These are phyloP conservation scores for Stichopus horrens DNA, from an alignment of 53 echinoderm and acorn worm genomes.

Conservation along the genomic window DNA sequence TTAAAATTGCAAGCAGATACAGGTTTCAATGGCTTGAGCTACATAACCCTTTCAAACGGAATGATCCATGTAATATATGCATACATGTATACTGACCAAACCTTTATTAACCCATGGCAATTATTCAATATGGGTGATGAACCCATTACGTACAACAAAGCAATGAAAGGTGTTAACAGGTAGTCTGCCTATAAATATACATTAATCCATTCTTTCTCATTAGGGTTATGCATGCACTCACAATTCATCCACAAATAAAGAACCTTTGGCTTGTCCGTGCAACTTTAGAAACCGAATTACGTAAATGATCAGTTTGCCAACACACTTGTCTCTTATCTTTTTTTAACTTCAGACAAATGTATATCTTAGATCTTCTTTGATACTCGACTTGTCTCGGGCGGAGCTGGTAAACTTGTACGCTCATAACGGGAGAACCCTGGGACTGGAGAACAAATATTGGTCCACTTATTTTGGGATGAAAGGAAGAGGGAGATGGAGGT, in stretches of 20 bases:
- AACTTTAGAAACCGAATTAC: slow-evolving; percentile 4
- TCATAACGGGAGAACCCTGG: neutral
- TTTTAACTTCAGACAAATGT: neutral
- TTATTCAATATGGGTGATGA: no score
- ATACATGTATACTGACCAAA: no score
- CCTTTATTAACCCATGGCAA: no score
- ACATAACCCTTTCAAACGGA: no score
- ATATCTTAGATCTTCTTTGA: neutral
- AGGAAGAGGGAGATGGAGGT: neutral
- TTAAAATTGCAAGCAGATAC: no score
- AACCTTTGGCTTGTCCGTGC: neutral
- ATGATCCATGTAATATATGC: no score
- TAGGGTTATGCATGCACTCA: neutral
- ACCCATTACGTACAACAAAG: no score
- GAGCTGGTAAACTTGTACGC: no score
- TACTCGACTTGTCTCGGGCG: no score
- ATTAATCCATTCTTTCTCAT: neutral
- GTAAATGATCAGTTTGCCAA: slow-evolving; percentile 32
- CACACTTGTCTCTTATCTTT: neutral
- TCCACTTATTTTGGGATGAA: slow-evolving; percentile 5
- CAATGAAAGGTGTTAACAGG: no score
- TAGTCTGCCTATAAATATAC: neutral
- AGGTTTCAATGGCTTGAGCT: no score
- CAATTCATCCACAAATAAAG: neutral
- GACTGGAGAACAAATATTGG: neutral